phyloP scores from a whole-genome alignment of 1,140 invertebrate genomes.

The Diachasmimorpha longicaudata region DNA sequence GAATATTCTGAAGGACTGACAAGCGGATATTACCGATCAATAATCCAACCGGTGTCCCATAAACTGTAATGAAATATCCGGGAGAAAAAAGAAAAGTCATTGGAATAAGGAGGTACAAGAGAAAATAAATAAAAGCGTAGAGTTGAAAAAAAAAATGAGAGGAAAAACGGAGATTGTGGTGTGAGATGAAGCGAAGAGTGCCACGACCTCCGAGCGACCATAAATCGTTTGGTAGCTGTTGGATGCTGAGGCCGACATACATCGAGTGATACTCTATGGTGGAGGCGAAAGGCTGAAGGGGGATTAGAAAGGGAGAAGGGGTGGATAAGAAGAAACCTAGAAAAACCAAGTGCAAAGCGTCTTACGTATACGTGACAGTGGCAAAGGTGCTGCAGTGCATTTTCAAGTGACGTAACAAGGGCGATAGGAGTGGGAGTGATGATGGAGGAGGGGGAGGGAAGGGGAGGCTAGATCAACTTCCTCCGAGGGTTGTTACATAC shows the following conservation, averaged over 20 bases:
- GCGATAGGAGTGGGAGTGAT: too few species aligned
- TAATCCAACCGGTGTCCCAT: slow-evolving; percentile 6
- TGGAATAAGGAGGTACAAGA: background rate
- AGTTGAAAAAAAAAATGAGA: slow-evolving; percentile 11
- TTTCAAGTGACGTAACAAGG: background rate
- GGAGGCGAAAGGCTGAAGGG: background rate
- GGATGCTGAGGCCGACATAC: background rate
- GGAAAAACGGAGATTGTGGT: slow-evolving; percentile 13
- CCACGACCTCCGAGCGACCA: slow-evolving; percentile 31
- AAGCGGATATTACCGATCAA: slow-evolving; percentile 11
- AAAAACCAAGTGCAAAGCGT: background rate
- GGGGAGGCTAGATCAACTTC: background rate
- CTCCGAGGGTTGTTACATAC: background rate
- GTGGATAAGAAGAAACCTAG: background rate
- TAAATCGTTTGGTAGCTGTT: slow-evolving; percentile 36
- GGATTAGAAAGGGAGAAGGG: slow-evolving; percentile 14
- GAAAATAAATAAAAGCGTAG: background rate
- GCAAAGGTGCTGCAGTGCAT: background rate
- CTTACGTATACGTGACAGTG: background rate
- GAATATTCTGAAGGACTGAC: background rate
- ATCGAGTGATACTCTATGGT: background rate
- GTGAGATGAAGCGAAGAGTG: slow-evolving; percentile 19
- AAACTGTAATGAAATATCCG: background rate
- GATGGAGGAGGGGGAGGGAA: too few species aligned
- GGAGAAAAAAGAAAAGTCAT: background rate